Conservation (phyloP, 2,888 invertebrate genomes). For the Dryadula phaetusa region DNA sequence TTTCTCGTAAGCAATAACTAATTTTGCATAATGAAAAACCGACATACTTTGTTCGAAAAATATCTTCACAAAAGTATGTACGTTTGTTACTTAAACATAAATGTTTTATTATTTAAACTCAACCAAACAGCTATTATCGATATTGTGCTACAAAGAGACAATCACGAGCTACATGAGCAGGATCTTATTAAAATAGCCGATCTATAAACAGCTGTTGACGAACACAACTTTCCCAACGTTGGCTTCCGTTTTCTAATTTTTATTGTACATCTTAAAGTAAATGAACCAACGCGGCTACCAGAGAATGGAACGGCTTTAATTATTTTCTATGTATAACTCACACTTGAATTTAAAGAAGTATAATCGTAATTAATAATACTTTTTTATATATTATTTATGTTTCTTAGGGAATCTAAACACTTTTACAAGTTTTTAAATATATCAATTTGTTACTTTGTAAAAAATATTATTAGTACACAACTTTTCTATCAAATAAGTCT, state of each 20-base stretch:
- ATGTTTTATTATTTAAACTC: no score
- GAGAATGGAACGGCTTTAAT: conserved; percentile 7
- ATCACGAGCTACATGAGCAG: conserved; percentile 36
- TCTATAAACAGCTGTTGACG: conserved; percentile 80
- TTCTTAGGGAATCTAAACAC: no score
- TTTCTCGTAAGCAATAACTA: not conserved
- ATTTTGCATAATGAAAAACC: no score
- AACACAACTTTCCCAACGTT: conserved; percentile 57
- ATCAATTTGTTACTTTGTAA: no score
- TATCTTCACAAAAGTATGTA: no score
- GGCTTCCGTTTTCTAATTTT: conserved; percentile 54
- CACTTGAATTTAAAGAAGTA: not conserved
- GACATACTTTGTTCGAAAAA: no score
- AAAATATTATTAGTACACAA: no score
- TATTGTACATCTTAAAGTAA: conserved; percentile 39
- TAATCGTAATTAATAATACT: not conserved
- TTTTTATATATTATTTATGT: not conserved
- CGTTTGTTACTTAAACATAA: no score
- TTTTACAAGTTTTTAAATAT: no score
- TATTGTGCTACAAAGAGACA: not conserved
- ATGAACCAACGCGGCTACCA: conserved; percentile 25
- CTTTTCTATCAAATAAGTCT: no score
- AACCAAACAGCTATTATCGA: not conserved
- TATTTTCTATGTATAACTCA: conserved; percentile 3
- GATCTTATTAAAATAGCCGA: conserved; percentile 57